These are phyloP conservation scores for Scotopteryx bipunctaria DNA, from an alignment of 2,888 invertebrate species.

Conservation along the genomic window DNA sequence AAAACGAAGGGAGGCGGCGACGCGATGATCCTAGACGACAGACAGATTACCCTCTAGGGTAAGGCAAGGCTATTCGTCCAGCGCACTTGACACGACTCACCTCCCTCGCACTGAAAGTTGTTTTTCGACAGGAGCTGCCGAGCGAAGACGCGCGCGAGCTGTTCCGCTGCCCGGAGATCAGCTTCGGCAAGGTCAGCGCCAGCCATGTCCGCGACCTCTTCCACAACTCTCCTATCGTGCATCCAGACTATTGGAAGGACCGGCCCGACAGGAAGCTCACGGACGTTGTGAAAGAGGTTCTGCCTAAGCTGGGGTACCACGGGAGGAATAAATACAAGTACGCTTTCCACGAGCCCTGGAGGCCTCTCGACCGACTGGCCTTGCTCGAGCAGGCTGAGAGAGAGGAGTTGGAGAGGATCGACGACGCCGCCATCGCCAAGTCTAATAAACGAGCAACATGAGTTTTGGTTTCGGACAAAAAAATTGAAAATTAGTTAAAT, in stretches of 20 bases:
- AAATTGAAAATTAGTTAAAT: slow-evolving; percentile 32
- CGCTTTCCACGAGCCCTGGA: slow-evolving; percentile 77
- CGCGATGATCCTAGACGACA: slow-evolving; percentile 44
- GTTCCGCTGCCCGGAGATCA: slow-evolving; percentile 43
- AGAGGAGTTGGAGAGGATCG: slow-evolving; percentile 45
- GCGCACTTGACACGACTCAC: slow-evolving; percentile 60
- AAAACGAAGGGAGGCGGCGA: slow-evolving; percentile 51
- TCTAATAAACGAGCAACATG: slow-evolving; percentile 32
- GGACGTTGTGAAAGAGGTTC: slow-evolving; percentile 42
- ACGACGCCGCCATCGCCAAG: slow-evolving; percentile 33
- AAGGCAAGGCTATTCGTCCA: slow-evolving; percentile 58
- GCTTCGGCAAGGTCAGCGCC: slow-evolving; percentile 26
- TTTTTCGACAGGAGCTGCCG: slow-evolving; percentile 69
- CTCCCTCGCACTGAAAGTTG: slow-evolving; percentile 45
- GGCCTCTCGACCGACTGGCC: slow-evolving; percentile 63
- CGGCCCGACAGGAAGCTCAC: slow-evolving; percentile 46
- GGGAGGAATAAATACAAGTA: slow-evolving; percentile 68
- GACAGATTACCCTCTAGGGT: slow-evolving; percentile 26
- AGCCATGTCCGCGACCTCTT: slow-evolving; percentile 54
- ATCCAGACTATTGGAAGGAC: slow-evolving; percentile 68
- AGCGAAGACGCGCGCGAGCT: slow-evolving; percentile 50
- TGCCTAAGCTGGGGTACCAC: slow-evolving; percentile 68
- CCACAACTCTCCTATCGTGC: slow-evolving; percentile 60
- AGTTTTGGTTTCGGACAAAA: slow-evolving; percentile 59
- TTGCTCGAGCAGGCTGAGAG: slow-evolving; percentile 66